phyloP scores from a whole-genome alignment of 2,888 invertebrate species.

The Xylocampa areola region DNA sequence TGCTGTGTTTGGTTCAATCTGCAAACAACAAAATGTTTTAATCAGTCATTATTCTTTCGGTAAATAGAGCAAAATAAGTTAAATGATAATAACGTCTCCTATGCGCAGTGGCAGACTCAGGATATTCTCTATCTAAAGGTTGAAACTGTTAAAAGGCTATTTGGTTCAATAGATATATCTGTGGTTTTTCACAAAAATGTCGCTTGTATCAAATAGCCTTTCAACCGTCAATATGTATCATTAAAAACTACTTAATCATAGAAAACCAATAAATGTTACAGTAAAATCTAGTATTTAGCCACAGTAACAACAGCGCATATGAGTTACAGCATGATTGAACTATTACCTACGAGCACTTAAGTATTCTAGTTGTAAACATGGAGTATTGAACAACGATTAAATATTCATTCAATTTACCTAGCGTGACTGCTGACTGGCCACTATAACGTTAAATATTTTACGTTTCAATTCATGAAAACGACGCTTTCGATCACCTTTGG shows the following conservation, averaged over 20 bases:
- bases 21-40: slow-evolving; percentile 72
- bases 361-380: slow-evolving; percentile 19
- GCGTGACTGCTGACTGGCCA: slow-evolving; percentile 37
- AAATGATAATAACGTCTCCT: not conserved
- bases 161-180: too few species aligned
- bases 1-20: slow-evolving; percentile 98
- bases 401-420: slow-evolving; percentile 41
- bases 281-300: not conserved
- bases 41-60: not conserved
- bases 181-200: too few species aligned
- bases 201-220: too few species aligned
- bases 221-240: too few species aligned
- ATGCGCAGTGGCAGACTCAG: not conserved
- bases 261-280: too few species aligned
- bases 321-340: slow-evolving; percentile 35
- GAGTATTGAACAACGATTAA: slow-evolving; percentile 35
- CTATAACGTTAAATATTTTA: slow-evolving; percentile 43
- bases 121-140: too few species aligned
- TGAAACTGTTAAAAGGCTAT: too few species aligned
- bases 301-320: slow-evolving; percentile 4
- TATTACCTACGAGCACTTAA: slow-evolving; percentile 35
- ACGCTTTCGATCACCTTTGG: slow-evolving; percentile 15
- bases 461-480: slow-evolving; percentile 32
- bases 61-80: not conserved
- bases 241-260: too few species aligned